Evolutionary conservation across 2,113 vertebrate species (phyloP).

Genomic region (Litocranius walleri): DNA sequence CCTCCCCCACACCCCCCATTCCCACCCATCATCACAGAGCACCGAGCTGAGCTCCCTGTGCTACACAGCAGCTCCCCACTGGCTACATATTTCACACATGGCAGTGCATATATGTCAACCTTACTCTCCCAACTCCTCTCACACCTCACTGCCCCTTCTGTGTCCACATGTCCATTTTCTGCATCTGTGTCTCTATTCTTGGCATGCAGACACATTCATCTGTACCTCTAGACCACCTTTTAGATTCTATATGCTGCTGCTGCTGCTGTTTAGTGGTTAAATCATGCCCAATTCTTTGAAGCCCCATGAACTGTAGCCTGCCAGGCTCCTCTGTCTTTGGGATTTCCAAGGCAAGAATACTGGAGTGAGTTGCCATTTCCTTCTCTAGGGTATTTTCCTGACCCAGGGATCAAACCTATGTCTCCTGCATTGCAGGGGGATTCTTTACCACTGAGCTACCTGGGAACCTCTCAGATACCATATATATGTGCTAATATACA

Average conservation of each 20-base stretch:
- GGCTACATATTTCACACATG: not conserved
- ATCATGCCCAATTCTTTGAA: not conserved
- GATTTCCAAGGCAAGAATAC: not conserved
- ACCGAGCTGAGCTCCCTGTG: not conserved
- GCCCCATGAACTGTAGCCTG: not conserved
- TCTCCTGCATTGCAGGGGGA: not conserved
- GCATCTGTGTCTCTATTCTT: not conserved
- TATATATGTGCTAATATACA: not conserved
- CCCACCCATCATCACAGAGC: not conserved
- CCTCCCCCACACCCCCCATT: not conserved
- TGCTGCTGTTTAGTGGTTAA: not conserved
- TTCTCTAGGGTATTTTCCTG: not conserved
- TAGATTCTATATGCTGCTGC: not conserved
- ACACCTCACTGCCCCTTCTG: not conserved
- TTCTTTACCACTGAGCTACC: not conserved
- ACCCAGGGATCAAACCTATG: not conserved
- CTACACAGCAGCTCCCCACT: not conserved
- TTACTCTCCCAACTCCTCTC: not conserved
- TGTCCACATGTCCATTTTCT: not conserved
- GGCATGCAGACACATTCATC: not conserved
- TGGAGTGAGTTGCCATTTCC: not conserved
- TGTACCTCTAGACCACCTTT: not conserved
- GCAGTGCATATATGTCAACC: accelerated
- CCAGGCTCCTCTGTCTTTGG: not conserved
- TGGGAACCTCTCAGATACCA: not conserved